Conservation (phyloP, 1,140 invertebrate species). For the Drosophila nebulosa region DNA sequence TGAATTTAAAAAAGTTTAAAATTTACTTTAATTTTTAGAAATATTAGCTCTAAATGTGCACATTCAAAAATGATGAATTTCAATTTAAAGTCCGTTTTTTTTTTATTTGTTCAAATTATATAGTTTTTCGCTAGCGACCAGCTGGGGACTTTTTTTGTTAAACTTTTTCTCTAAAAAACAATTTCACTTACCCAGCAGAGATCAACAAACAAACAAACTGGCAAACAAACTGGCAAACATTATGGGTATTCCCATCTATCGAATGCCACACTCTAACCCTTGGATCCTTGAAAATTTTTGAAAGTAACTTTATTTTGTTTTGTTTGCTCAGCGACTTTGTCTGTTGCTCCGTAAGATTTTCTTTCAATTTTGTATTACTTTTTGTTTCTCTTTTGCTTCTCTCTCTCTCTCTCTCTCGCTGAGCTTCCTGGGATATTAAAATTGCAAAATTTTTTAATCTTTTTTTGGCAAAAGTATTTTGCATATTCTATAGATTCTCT, state of each 20-base stretch:
- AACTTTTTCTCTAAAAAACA: constrained; percentile 11
- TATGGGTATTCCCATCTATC: too few species aligned
- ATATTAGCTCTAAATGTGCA: too few species aligned
- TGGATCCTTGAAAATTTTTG: background rate
- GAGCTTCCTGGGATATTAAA: constrained; percentile 59
- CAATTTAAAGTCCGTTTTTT: background rate
- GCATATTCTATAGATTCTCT: constrained; percentile 72
- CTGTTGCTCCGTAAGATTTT: constrained; percentile 21
- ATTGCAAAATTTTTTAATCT: constrained; percentile 77
- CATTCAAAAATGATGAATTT: background rate
- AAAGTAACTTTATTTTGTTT: constrained; percentile 39
- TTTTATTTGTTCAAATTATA: background rate
- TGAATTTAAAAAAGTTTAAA: background rate
- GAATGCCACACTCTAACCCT: background rate
- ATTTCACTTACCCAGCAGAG: constrained; percentile 22
- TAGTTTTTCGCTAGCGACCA: background rate
- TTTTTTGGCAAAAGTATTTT: constrained; percentile 66
- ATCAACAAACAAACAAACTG: constrained; percentile 47
- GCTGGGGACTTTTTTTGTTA: background rate
- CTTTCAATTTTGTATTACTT: background rate
- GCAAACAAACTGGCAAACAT: background rate
- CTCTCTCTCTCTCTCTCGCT: too few species aligned
- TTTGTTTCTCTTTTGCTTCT: background rate
- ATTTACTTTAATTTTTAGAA: too few species aligned
- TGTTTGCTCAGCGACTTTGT: constrained; percentile 71